These are phyloP conservation scores for Psittacula derbiana DNA, from an alignment of 2,797 vertebrate genomes.

Conservation along the genomic window DNA sequence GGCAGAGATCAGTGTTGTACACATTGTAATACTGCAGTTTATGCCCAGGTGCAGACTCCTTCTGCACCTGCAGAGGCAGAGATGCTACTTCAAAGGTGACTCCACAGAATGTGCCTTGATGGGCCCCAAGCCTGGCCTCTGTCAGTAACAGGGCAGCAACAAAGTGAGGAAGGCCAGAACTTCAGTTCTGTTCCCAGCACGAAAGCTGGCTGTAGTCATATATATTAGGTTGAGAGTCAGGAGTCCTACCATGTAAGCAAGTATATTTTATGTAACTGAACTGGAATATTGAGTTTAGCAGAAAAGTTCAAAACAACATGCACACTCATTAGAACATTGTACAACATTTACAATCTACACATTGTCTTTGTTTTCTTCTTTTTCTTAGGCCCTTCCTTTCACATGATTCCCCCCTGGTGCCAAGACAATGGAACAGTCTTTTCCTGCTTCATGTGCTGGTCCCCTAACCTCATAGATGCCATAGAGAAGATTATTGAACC, in stretches of 20 bases:
- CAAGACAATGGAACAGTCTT: not conserved
- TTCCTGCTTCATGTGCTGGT: not conserved
- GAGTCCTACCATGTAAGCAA: not conserved
- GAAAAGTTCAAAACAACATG: not conserved
- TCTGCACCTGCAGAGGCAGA: not conserved
- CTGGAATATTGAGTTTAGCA: not conserved
- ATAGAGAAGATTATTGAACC: not conserved
- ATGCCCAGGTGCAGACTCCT: not conserved
- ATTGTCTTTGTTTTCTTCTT: not conserved
- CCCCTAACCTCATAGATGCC: not conserved
- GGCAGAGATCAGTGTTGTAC: not conserved
- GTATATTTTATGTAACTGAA: not conserved
- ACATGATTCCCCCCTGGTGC: not conserved
- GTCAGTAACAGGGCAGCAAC: not conserved
- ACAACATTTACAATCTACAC: not conserved
- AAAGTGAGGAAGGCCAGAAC: not conserved
- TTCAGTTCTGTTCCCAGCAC: not conserved
- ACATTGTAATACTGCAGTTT: not conserved
- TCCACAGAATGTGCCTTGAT: not conserved
- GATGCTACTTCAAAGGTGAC: not conserved
- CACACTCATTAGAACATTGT: not conserved
- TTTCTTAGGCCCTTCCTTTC: not conserved
- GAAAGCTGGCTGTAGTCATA: not conserved
- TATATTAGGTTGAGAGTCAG: not conserved
- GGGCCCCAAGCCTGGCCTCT: not conserved